phyloP scores from a whole-genome alignment of 2,888 invertebrate genomes.

The Actias luna region DNA sequence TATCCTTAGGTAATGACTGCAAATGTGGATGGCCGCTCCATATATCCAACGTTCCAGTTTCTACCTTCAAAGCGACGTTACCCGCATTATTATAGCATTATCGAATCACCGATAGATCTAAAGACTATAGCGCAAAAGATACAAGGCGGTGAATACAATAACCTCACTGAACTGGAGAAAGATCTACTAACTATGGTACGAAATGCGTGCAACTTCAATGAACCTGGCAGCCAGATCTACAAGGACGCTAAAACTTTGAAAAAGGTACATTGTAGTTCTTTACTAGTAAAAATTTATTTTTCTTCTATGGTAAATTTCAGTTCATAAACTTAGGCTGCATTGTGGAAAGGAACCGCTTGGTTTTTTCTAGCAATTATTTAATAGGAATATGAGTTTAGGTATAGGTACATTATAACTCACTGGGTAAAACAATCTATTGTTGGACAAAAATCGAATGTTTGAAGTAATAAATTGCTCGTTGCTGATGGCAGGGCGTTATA shows the following conservation, averaged over 20 bases:
- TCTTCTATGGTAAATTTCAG: neutral
- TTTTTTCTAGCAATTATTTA: too few relatives aligned
- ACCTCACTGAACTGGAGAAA: slow-evolving; percentile 91
- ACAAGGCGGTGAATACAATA: slow-evolving; percentile 90
- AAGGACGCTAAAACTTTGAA: slow-evolving; percentile 95
- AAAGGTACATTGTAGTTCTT: slow-evolving; percentile 77
- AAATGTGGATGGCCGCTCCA: slow-evolving; percentile 90
- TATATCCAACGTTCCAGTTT: slow-evolving; percentile 94
- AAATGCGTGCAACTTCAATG: slow-evolving; percentile 98
- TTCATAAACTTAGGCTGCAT: too few relatives aligned
- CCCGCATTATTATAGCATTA: slow-evolving; percentile 97
- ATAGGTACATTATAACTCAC: too few relatives aligned
- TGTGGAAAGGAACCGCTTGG: too few relatives aligned
- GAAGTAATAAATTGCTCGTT: too few relatives aligned
- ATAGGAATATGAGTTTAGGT: too few relatives aligned
- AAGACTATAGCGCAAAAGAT: slow-evolving; percentile 96
- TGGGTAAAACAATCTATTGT: too few relatives aligned
- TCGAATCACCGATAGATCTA: slow-evolving; percentile 96
- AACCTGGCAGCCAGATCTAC: slow-evolving; percentile 97
- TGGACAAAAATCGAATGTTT: too few relatives aligned
- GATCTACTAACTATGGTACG: slow-evolving; percentile 95
- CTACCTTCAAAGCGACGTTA: slow-evolving; percentile 96
- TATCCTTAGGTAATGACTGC: slow-evolving; percentile 89
- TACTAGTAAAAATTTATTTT: slow-evolving; percentile 87
- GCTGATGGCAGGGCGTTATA: too few relatives aligned